Evolutionary conservation across 2,888 invertebrate species (phyloP).

Genomic region (Cactoblastis cactorum): DNA sequence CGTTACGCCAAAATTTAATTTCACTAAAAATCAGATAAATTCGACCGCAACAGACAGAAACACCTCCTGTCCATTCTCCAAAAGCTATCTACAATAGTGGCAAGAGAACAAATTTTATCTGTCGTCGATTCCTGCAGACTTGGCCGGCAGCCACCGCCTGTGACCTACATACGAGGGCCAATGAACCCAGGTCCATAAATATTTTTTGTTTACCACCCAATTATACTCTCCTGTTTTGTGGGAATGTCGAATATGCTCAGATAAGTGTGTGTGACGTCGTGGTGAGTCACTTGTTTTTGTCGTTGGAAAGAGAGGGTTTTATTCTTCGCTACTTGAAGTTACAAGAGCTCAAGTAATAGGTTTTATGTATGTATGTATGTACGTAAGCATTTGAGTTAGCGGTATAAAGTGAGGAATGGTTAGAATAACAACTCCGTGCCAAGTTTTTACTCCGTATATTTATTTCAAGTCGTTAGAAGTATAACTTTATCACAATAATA

Average conservation of each 20-base stretch:
- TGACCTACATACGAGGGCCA: slow-evolving; percentile 41
- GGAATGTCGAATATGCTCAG: slow-evolving; percentile 12
- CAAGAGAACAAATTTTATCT: slow-evolving; percentile 37
- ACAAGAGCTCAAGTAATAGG: too few species aligned
- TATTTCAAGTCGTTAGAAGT: too few species aligned
- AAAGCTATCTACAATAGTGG: slow-evolving; percentile 29
- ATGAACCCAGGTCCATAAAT: slow-evolving; percentile 39
- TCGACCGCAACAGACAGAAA: too few species aligned
- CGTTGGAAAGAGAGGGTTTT: neutral
- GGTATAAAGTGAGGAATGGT: too few species aligned
- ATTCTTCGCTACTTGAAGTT: too few species aligned
- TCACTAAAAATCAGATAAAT: too few species aligned
- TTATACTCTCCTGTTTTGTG: slow-evolving; percentile 23
- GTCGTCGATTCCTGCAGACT: slow-evolving; percentile 21
- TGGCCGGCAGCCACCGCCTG: slow-evolving; percentile 38
- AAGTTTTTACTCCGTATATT: too few species aligned
- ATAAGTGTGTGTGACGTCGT: slow-evolving; percentile 5
- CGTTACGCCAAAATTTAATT: too few species aligned
- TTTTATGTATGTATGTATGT: too few species aligned
- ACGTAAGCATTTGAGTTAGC: too few species aligned
- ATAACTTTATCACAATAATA: too few species aligned
- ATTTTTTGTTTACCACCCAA: slow-evolving; percentile 46
- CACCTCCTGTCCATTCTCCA: neutral
- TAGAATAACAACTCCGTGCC: too few species aligned
- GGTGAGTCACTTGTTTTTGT: neutral